Base-by-base conservation (phyloP, 2,888 invertebrate species). In the Nysson spinosus region DNA sequence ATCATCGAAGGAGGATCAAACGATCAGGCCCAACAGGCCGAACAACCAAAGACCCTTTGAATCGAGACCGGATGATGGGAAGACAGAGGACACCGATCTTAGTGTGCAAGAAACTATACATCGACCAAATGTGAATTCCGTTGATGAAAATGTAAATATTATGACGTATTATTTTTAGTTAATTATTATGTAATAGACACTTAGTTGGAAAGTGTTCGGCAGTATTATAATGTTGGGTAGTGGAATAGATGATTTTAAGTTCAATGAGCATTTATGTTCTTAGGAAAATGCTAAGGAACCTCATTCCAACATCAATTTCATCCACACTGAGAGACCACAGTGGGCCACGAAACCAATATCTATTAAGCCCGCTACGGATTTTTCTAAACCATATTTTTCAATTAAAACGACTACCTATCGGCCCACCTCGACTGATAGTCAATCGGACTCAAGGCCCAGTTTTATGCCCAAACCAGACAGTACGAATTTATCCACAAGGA, bases 291-390 rank as follows among this genome's bases (percentile, higher is more conserved):
- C 55, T 19, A 81, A 80, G 50, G 72, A 76, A 47, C 56, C 75
- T 5, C 76, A 73, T 60, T 72, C 76, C 12, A 78, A 62, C 43
- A 35, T 79, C 14, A 84, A 84, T 47, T 78, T 78, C 34, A 82
- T 84, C 40, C 82, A 84, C 57, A 83, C 84, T 3, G 84, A 84
- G 42, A 77, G 83, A 11, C 84, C 84, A 1, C 82, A 82, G 9
- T 85, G 84, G 84, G 82, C 84, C 6, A 85, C 84, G 9, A 85
- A 82, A 47, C 84, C 84, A 11, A 65, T 61, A 20, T 68, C 77
- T 9, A 69, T 75, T 3, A 74, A 78, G 40, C 78, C 82, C 0
- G 72, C 82, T 9, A 79, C 75, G 9, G 81, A 83, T 24, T 80
- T 79, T 50, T 75, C 81, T 20, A 84, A 84, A 54, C 83, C 85